Evolutionary conservation across 2,113 vertebrate species (phyloP).

Genomic region (Stictonetta naevosa): DNA sequence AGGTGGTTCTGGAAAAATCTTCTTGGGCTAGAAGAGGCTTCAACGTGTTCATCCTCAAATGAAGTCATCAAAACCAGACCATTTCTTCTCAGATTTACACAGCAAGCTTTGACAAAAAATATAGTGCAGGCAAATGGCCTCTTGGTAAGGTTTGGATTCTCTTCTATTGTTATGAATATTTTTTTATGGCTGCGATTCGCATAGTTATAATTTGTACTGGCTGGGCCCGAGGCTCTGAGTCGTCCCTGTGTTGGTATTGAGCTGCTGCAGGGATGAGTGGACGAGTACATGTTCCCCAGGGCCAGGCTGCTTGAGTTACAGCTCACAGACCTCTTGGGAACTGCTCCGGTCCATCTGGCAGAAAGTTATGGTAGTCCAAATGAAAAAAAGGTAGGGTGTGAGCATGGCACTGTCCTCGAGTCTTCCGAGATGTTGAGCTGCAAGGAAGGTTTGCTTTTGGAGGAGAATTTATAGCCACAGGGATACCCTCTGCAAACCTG

Average conservation of each 20-base stretch:
- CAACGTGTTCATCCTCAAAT: not conserved
- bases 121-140: not conserved
- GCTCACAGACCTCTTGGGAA: fast-evolving
- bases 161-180: constrained; percentile 15
- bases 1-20: not conserved
- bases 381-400: not conserved
- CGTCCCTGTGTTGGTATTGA: not conserved
- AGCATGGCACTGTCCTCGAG: fast-evolving
- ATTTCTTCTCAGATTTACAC: not conserved
- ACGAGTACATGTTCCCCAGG: not conserved
- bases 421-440: not conserved
- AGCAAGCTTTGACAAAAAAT: not conserved
- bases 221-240: not conserved
- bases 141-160: constrained; percentile 41
- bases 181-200: constrained; percentile 6
- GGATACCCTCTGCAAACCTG: not conserved
- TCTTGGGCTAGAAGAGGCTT: not conserved
- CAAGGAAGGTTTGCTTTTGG: not conserved
- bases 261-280: not conserved
- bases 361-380: not conserved
- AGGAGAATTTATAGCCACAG: not conserved
- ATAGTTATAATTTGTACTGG: constrained; percentile 10
- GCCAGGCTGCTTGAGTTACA: not conserved
- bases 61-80: constrained; percentile 12
- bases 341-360: not conserved